Percentiles rank a stretch among this genome's conserved stretches.
These are phyloP conservation scores for Mustelus asterias DNA, from an alignment of 2,113 vertebrate genomes.

Conservation along the genomic window DNA sequence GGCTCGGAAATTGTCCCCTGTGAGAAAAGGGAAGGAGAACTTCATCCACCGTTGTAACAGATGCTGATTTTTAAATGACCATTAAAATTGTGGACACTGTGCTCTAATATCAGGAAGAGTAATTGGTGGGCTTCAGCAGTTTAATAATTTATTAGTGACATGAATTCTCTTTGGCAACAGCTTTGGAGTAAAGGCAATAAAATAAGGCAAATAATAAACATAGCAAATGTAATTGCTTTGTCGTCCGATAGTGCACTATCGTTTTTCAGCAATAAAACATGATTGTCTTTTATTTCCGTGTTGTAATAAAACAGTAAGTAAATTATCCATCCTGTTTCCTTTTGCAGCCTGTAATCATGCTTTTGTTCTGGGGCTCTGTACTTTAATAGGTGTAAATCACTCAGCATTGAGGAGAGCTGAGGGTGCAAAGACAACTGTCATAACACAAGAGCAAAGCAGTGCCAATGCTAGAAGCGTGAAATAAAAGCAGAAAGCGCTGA, in stretches of 20 bases:
- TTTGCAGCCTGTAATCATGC: background rate
- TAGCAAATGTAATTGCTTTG: slow-evolving; percentile 24
- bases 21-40: background rate
- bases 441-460: background rate
- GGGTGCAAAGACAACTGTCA: background rate
- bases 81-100: background rate
- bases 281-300: background rate
- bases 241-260: background rate
- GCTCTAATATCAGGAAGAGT: background rate
- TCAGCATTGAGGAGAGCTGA: background rate
- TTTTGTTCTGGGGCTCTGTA: background rate
- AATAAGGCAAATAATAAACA: background rate
- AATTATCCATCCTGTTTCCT: background rate
- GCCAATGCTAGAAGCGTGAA: background rate
- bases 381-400: background rate
- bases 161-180: background rate
- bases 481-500: too few species aligned
- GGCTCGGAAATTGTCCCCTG: too few species aligned
- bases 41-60: background rate
- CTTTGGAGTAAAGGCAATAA: background rate
- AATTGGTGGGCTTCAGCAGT: background rate
- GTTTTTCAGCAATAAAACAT: background rate
- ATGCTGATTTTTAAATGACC: background rate
- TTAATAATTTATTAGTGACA: background rate
- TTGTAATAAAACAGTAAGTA: slow-evolving; percentile 14